Evolutionary conservation across 2,113 vertebrate genomes (phyloP).

Genomic region (Diphyllodes magnificus): DNA sequence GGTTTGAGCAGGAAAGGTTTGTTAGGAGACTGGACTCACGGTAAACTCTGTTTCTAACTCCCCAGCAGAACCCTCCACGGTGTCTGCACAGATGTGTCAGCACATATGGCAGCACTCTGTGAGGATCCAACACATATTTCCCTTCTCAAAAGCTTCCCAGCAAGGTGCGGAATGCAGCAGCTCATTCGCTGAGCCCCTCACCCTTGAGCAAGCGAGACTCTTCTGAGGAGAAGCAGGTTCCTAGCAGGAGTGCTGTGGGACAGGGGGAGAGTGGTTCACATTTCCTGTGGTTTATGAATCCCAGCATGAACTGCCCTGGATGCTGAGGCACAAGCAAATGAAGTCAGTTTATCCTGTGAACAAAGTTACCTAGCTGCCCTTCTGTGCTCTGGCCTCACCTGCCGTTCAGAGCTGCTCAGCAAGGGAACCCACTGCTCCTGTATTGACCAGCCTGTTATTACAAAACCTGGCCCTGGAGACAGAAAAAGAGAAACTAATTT

Average conservation of each 20-base stretch:
- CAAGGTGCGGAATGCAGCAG: neutral
- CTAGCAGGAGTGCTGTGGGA: neutral
- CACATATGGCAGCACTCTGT: rapidly evolving
- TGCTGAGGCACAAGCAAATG: neutral
- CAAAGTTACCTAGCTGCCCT: neutral
- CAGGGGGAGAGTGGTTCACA: neutral
- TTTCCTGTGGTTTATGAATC: neutral
- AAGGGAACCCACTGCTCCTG: neutral
- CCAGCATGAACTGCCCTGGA: neutral
- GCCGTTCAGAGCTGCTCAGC: rapidly evolving
- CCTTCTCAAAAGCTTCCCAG: neutral
- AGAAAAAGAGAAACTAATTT: neutral
- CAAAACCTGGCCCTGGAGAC: neutral
- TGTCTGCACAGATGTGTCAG: neutral
- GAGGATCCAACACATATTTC: neutral
- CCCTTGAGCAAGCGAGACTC: neutral
- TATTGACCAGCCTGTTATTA: neutral
- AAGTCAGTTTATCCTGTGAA: neutral
- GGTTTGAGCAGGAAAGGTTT: neutral
- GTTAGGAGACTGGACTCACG: neutral
- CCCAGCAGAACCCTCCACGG: neutral
- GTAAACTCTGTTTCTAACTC: neutral
- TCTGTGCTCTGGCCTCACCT: neutral
- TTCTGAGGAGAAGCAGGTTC: neutral
- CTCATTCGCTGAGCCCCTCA: neutral